Conservation (phyloP, 2,797 vertebrate species). For the Aulostomus chinensis region DNA sequence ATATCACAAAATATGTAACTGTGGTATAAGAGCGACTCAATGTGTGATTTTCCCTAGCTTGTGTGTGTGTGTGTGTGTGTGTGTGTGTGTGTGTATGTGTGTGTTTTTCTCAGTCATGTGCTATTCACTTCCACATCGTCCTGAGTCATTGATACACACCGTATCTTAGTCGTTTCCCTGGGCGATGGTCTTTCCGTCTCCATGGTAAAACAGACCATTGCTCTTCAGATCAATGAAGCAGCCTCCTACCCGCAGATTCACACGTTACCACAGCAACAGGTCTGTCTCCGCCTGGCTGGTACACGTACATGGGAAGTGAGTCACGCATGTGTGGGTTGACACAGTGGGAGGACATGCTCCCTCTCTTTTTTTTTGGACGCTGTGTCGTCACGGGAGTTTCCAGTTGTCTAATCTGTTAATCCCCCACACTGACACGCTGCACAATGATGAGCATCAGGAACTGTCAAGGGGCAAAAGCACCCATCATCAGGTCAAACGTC, state of each 20-base stretch:
- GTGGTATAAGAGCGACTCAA: no score
- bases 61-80: no score
- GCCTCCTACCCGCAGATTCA: constrained; percentile 55
- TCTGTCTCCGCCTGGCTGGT: constrained; percentile 23
- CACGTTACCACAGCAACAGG: constrained; percentile 62
- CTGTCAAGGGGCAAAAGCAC: no score
- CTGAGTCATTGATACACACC: constrained; percentile 3
- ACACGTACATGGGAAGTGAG: constrained; percentile 55
- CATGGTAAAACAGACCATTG: not conserved
- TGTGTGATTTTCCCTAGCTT: no score
- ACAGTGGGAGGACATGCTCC: constrained; percentile 13
- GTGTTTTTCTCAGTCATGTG: not conserved
- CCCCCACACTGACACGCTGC: no score
- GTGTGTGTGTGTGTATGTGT: no score
- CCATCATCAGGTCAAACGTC: no score
- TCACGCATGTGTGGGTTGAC: constrained; percentile 56
- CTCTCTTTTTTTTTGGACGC: constrained; percentile 29
- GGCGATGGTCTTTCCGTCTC: not conserved
- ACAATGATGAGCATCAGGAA: no score
- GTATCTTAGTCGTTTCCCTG: constrained; percentile 1
- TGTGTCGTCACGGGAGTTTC: constrained; percentile 54
- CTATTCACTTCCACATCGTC: not conserved
- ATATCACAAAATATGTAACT: no score
- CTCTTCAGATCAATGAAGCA: not conserved
- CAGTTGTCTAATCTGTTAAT: constrained; percentile 8